Conservation (phyloP, 2,113 vertebrate species). For the Microcebus murinus region DNA sequence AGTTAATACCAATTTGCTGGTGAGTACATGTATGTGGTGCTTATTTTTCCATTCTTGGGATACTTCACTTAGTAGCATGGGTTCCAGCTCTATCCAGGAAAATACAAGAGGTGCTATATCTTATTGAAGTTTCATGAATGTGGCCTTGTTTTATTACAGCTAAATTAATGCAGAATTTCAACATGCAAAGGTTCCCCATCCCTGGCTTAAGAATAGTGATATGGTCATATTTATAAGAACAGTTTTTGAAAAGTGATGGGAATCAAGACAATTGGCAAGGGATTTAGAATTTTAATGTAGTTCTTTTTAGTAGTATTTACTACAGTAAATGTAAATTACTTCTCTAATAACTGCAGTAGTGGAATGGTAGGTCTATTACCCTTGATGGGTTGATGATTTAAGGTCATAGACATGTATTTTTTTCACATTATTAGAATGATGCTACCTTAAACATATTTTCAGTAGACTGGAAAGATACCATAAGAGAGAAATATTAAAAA, state of each 20-base stretch:
- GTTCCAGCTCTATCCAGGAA: too few species aligned
- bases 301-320: not conserved
- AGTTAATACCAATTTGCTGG: too few species aligned
- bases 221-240: not conserved
- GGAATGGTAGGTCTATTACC: not conserved
- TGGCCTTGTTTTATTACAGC: too few species aligned
- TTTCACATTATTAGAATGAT: not conserved
- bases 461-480: not conserved
- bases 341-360: not conserved
- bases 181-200: too few species aligned
- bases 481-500: not conserved
- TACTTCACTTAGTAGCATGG: too few species aligned
- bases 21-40: too few species aligned
- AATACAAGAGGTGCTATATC: too few species aligned
- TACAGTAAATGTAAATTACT: not conserved
- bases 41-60: too few species aligned
- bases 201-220: not conserved
- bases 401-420: not conserved
- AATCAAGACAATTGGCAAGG: not conserved
- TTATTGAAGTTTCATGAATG: too few species aligned
- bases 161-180: too few species aligned
- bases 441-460: not conserved
- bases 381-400: not conserved
- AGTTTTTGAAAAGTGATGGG: not conserved
- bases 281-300: not conserved